These are phyloP conservation scores for Kryptopterus vitreolus DNA, from an alignment of 2,797 vertebrate genomes.

Conservation along the genomic window DNA sequence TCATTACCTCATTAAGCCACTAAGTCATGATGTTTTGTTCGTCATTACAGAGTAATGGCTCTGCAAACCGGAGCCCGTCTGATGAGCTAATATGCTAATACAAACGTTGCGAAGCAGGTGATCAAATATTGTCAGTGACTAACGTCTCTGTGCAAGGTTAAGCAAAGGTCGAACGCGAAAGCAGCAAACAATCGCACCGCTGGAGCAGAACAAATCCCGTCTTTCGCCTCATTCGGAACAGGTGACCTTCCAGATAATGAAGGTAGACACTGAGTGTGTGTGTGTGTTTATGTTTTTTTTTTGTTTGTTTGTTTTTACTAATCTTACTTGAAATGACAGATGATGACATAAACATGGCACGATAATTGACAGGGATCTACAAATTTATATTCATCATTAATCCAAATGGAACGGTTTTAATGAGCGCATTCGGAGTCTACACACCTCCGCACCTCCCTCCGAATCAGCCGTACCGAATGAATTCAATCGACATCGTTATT, in stretches of 20 bases:
- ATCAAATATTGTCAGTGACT: slow-evolving; percentile 46
- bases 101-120: slow-evolving; percentile 42
- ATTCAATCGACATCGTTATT: slow-evolving; percentile 61
- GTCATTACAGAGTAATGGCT: slow-evolving; percentile 13
- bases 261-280: not conserved
- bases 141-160: slow-evolving; percentile 35
- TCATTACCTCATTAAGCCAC: slow-evolving; percentile 30
- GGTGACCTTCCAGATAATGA: slow-evolving; percentile 20
- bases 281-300: not conserved
- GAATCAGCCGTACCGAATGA: slow-evolving; percentile 38
- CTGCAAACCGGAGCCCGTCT: slow-evolving; percentile 19
- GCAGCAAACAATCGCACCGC: slow-evolving; percentile 37
- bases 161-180: slow-evolving; percentile 46
- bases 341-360: slow-evolving; percentile 2
- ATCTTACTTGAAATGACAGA: slow-evolving; percentile 4
- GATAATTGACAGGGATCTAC: slow-evolving; percentile 45
- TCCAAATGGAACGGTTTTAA: slow-evolving; percentile 48
- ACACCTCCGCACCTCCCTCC: slow-evolving; percentile 13
- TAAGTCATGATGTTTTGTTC: slow-evolving; percentile 30
- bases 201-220: slow-evolving; percentile 34
- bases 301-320: not conserved
- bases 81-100: slow-evolving; percentile 30
- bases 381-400: slow-evolving; percentile 43
- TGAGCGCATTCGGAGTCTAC: slow-evolving; percentile 27
- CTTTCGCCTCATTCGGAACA: slow-evolving; percentile 9